Conservation (phyloP, 2,113 vertebrate genomes). For the Prunella fulvescens region DNA sequence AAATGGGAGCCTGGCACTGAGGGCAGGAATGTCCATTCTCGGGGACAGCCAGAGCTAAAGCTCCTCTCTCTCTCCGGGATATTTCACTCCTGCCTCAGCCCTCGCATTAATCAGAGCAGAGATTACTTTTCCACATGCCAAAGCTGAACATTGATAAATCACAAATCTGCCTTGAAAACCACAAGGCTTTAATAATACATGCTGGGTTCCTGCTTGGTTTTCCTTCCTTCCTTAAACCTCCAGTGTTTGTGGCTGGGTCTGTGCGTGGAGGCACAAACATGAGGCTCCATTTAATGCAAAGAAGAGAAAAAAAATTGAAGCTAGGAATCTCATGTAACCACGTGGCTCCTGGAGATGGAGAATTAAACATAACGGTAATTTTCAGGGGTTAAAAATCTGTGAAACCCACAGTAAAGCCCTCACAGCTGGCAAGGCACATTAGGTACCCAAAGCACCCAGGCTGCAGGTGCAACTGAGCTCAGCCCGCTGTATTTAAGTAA, state of each 20-base stretch:
- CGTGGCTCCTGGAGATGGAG: background rate
- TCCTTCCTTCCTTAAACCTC: background rate
- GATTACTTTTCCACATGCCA: background rate
- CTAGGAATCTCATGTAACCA: background rate
- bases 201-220: background rate
- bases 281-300: background rate
- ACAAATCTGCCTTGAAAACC: background rate
- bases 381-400: background rate
- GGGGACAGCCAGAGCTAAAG: rapidly evolving
- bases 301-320: background rate
- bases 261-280: background rate
- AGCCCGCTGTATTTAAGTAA: background rate
- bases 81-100: background rate
- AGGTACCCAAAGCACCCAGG: background rate
- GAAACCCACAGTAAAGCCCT: background rate
- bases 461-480: background rate
- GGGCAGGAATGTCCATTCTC: background rate
- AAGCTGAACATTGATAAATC: background rate
- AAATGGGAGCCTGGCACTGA: background rate
- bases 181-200: background rate
- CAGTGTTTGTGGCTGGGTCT: background rate
- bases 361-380: background rate
- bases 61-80: background rate
- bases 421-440: background rate
- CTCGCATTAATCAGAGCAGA: background rate